These are phyloP conservation scores for Cryptomyrus ogoouensis DNA, from an alignment of 2,113 vertebrate species.

Conservation along the genomic window DNA sequence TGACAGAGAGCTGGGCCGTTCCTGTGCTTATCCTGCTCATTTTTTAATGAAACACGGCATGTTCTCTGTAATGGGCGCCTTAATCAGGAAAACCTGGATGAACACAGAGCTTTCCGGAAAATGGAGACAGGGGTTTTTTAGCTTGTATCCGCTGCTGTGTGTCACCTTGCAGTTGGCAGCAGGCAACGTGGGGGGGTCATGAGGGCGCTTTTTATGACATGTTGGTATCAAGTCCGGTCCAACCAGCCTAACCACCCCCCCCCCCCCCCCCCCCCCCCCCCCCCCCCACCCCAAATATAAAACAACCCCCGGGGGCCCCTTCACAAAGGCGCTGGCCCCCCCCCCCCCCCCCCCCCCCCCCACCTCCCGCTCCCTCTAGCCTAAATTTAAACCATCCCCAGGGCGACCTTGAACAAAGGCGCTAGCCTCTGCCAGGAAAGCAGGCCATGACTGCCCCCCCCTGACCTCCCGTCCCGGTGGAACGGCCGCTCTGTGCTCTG, in stretches of 20 bases:
- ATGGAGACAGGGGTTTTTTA: not conserved
- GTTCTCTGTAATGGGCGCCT: not conserved
- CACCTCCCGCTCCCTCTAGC: constrained; percentile 39
- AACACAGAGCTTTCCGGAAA: not conserved
- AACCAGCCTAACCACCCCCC: constrained; percentile 25
- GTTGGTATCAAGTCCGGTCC: constrained; percentile 36
- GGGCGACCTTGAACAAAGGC: constrained; percentile 70
- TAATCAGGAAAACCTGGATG: not conserved
- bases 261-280: constrained; percentile 2
- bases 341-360: no score
- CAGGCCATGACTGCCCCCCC: constrained; percentile 55
- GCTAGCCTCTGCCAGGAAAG: constrained; percentile 71
- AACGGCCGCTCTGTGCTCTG: constrained; percentile 47
- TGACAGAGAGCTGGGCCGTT: constrained; percentile 28
- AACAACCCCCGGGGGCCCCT: no score
- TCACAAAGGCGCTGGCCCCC: no score
- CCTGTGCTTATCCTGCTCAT: constrained; percentile 23
- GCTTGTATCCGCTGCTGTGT: not conserved
- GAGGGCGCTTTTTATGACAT: constrained; percentile 30
- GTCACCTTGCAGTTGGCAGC: not conserved
- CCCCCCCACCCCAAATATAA: no score
- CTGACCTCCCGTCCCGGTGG: constrained; percentile 30
- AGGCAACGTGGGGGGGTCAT: not conserved
- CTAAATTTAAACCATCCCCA: constrained; percentile 72
- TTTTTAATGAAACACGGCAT: constrained; percentile 34